Base-by-base conservation (phyloP, 2,888 invertebrate genomes). In the Glaucopsyche alexis region DNA sequence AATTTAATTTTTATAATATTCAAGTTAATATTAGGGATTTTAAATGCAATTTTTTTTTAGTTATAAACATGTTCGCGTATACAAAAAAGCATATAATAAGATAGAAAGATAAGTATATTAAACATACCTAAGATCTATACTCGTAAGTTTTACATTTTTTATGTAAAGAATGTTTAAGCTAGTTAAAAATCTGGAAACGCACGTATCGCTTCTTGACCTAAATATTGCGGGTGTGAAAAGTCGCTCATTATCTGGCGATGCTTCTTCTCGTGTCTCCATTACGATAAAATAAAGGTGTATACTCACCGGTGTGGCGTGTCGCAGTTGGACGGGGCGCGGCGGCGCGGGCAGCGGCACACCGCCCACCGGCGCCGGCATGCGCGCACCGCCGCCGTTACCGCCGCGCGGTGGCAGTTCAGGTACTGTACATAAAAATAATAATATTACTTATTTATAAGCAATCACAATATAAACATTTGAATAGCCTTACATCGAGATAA, bases 361-460 rank as follows among this genome's bases (percentile, higher is more conserved):
- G 9, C 95, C 94, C 0, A 96, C 95, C 7, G 98, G 98, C 82
- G 71, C 55, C 42, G 55, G 16, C 7, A n/a, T 38, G 45, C 71
- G 71, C 16, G 60, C 6, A 0, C 60, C 60, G 60, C 29, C 29
- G 60, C 60, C 60, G 14, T 60, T 60, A 14, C 83, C 98, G 96
- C 97, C 95, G 73, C 97, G 94, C 1, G 98, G 98, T 0, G 98
- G 98, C 75, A 98, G 87, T 91, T 98, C 97, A 1, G 97, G 97
- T 19, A 95, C 95, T 82, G 77, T 13, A 38, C 29, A 72, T 14
- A 16, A 11, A 66, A 16, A 16, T 66, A 8, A 38, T 29, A 16
- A 14, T 38, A 14, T 8, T 66, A 42, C n/a, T 66, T 66, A 64
- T 29, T 14, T 14, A 5, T 7, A 64, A 16, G 1, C 19, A n/a